Percentiles rank a stretch among this genome's conserved stretches.
Conservation (phyloP, 2,797 vertebrate genomes). For the Lacerta bilineata region DNA sequence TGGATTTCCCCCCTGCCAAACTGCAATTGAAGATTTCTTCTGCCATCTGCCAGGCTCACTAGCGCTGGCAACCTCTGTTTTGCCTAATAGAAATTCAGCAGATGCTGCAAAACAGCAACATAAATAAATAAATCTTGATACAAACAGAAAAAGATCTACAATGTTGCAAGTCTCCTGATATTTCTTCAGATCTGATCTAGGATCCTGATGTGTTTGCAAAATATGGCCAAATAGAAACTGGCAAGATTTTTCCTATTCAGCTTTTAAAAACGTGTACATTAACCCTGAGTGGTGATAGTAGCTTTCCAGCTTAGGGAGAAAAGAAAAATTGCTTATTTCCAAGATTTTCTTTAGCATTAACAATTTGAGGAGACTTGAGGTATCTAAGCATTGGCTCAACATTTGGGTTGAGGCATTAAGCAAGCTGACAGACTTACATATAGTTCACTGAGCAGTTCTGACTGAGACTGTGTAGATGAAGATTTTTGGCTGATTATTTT, state of each 20-base stretch:
- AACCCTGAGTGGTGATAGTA: not conserved
- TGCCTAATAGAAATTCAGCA: constrained; percentile 31
- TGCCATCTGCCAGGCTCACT: constrained; percentile 24
- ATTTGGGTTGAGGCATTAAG: constrained; percentile 10
- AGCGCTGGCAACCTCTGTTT: constrained; percentile 1
- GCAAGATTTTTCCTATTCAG: not conserved
- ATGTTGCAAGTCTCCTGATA: constrained; percentile 12
- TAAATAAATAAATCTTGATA: constrained; percentile 35
- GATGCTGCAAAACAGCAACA: constrained; percentile 10
- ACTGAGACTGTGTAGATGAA: not conserved
- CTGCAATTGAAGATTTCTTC: constrained; percentile 4
- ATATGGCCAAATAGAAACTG: constrained; percentile 21
- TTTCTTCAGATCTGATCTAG: constrained; percentile 11
- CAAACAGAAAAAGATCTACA: constrained; percentile 16
- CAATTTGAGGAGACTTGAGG: constrained; percentile 3
- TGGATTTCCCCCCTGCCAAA: not conserved
- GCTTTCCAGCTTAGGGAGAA: constrained; percentile 9
- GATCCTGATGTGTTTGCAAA: constrained; percentile 32
- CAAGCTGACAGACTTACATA: constrained; percentile 13
- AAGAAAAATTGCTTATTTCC: constrained; percentile 15
- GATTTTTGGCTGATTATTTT: constrained; percentile 29
- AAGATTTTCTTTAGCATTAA: constrained; percentile 8
- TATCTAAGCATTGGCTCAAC: not conserved
- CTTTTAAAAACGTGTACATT: constrained; percentile 10
- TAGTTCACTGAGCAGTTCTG: not conserved